Conservation (phyloP, 2,797 vertebrate species). For the Gymnothorax reevesii region DNA sequence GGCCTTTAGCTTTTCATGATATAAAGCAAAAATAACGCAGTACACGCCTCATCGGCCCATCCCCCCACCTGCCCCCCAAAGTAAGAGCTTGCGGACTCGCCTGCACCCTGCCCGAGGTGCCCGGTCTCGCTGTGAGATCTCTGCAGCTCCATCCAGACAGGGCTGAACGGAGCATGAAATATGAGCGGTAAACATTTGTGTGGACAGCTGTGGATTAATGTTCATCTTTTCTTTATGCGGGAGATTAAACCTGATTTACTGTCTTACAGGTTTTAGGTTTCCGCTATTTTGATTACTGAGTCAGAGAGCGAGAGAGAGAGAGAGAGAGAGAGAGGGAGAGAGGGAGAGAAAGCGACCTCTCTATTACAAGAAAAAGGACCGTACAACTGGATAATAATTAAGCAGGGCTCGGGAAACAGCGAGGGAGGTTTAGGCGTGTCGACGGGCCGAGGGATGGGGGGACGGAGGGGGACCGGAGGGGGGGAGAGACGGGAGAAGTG, state of each 20-base stretch:
- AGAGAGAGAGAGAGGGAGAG: slow-evolving; percentile 48
- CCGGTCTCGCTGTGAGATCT: background rate
- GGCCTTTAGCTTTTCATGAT: background rate
- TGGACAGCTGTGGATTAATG: slow-evolving; percentile 81
- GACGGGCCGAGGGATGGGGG: slow-evolving; percentile 44
- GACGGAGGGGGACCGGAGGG: slow-evolving; percentile 55
- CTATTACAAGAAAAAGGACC: slow-evolving; percentile 18
- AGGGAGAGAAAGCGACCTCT: slow-evolving; percentile 39
- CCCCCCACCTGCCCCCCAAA: background rate
- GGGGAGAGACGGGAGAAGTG: slow-evolving; percentile 59
- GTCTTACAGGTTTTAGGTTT: slow-evolving; percentile 70
- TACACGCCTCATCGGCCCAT: background rate
- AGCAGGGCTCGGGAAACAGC: slow-evolving; percentile 24
- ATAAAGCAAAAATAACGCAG: background rate
- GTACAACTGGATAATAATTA: slow-evolving; percentile 36
- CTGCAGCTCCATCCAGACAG: background rate
- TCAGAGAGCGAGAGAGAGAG: slow-evolving; percentile 48
- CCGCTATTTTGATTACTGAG: slow-evolving; percentile 65
- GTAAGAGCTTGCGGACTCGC: background rate
- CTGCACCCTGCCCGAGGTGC: background rate
- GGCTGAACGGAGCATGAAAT: slow-evolving; percentile 67
- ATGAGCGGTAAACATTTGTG: slow-evolving; percentile 75
- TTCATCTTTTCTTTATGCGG: slow-evolving; percentile 76
- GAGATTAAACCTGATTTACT: slow-evolving; percentile 77
- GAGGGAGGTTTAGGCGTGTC: slow-evolving; percentile 49